A percentile compares a stretch with the other conserved stretches of the same genome.
Evolutionary conservation across 2,888 invertebrate genomes (phyloP).

Genomic region (Gryllus longicercus): DNA sequence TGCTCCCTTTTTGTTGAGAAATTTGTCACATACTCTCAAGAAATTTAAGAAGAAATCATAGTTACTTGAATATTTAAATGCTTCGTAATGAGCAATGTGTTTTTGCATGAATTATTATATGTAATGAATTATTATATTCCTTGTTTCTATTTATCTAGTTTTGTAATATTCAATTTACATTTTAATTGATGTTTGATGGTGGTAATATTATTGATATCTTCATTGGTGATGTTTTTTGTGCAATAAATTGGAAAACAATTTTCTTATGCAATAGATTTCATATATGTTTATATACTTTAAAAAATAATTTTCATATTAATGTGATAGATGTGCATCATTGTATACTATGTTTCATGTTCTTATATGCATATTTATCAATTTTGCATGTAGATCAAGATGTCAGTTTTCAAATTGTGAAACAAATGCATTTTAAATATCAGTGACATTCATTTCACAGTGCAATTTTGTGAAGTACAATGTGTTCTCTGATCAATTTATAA

Average conservation of each 20-base stretch:
- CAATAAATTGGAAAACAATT: not conserved
- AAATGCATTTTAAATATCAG: not conserved
- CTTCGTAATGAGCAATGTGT: no score
- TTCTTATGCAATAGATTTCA: not conserved
- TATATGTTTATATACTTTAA: not conserved
- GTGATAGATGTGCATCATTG: not conserved
- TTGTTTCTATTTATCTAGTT: not conserved
- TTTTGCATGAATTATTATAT: no score
- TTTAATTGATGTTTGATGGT: slow-evolving; percentile 5
- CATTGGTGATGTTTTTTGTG: not conserved
- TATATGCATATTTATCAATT: slow-evolving; percentile 11
- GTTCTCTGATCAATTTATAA: no score
- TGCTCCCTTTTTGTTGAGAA: no score
- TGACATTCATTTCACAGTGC: not conserved
- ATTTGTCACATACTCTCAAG: no score
- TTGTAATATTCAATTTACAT: not conserved
- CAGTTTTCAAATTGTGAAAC: not conserved
- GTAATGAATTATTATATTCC: not conserved
- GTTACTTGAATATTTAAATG: no score
- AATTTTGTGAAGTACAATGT: not conserved
- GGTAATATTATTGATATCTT: not conserved
- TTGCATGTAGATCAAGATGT: slow-evolving; percentile 9
- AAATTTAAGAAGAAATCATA: no score
- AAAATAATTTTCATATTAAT: slow-evolving; percentile 17
- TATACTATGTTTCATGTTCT: not conserved